Evolutionary conservation across 2,888 invertebrate genomes (phyloP).

Genomic region (Conus canariensis): DNA sequence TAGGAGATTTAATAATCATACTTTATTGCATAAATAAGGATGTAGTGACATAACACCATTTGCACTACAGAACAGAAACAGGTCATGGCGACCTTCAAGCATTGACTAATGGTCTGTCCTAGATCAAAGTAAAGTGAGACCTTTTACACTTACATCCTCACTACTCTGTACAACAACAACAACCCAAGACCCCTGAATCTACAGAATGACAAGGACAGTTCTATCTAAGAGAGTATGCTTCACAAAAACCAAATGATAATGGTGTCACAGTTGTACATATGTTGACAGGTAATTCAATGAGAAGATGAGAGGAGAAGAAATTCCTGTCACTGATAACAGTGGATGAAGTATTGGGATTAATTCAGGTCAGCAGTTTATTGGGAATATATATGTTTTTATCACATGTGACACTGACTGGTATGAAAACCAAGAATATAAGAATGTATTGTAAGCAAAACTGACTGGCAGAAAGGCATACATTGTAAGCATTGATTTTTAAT

Average conservation of each 20-base stretch:
- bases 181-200: background rate
- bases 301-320: too few relatives aligned
- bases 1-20: background rate
- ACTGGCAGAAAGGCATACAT: too few relatives aligned
- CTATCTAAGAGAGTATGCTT: background rate
- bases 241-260: background rate
- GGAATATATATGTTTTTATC: too few relatives aligned
- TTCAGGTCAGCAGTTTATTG: too few relatives aligned
- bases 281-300: too few relatives aligned
- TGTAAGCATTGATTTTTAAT: background rate
- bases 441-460: too few relatives aligned
- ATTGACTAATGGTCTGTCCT: background rate
- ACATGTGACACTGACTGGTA: too few relatives aligned
- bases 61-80: background rate
- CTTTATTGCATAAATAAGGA: conserved; percentile 5
- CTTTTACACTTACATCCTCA: background rate
- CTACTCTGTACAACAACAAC: background rate
- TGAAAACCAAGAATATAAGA: too few relatives aligned
- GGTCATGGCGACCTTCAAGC: too few relatives aligned
- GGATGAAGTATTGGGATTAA: too few relatives aligned
- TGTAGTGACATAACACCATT: background rate
- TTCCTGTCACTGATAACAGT: background rate
- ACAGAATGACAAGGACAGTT: background rate
- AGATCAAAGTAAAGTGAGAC: background rate
- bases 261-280: background rate